Base-by-base conservation (phyloP, 53 echinoderm and acorn worm species). In the Pentamera pediparva region DNA sequence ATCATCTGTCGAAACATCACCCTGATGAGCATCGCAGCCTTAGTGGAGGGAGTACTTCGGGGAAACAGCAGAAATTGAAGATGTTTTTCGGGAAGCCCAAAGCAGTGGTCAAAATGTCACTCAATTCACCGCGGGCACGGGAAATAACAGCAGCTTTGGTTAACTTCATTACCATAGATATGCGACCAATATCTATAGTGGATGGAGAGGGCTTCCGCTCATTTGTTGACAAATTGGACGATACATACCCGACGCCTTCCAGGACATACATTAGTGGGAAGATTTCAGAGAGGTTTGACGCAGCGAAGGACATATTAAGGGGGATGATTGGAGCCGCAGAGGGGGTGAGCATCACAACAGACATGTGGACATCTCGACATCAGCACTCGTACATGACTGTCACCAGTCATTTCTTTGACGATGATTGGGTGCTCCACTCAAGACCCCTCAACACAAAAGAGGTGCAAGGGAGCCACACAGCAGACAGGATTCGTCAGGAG, bases 361-460 rank as follows among this genome's bases (percentile, higher is more conserved):
- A 58, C 59, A 28, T 58, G 27, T 58, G 59, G 59, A 58, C 59
- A 6, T 58, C 59, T 28, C 2, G 59, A 13, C 25, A 58, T 13
- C 59, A 58, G 27, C 25, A 31, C 27, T 58, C 59, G 7, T 58
- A 58, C 5, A 58, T 58, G 59, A 58, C 59, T 8, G 5, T 58
- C 27, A 58, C 59, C 13, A 58, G 27, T 7, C 59, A 58, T 58
- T 58, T 58, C 59, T 58, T 28, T 58, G 59, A 58, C 13, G 5
- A 26, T 0, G 28, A 58, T 31, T 58, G 59, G 59, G 59, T 58
- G 13, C 59, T 58, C 27, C 59, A 58, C 30, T 58, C 59, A 6
- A 58, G 59, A 13, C 59, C 59, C 30, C 59, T 58, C 27, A 58
- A 58, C 59, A 58, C 59, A 22, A 58, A 58, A 31, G 59, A 58